phyloP scores from a whole-genome alignment of 2,888 invertebrate species.

The Drepanosiphum platanoidis region DNA sequence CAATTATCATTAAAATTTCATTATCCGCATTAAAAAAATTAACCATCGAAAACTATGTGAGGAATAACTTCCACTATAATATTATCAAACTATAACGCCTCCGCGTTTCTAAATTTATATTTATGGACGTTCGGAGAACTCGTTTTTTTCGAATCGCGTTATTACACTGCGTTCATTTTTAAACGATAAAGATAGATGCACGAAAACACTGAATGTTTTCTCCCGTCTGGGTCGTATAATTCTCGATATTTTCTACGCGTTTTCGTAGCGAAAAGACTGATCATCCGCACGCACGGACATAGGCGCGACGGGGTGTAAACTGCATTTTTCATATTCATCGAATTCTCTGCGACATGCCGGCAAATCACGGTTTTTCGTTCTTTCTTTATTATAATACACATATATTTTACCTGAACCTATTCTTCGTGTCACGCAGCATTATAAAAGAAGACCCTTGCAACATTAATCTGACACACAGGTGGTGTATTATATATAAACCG shows the following conservation, averaged over 20 bases:
- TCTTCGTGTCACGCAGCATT: too few relatives aligned
- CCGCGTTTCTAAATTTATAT: neutral
- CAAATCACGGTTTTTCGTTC: neutral
- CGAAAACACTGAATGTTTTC: neutral
- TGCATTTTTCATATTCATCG: conserved; percentile 36
- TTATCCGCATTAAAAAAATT: neutral
- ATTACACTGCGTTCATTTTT: too few relatives aligned
- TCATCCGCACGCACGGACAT: too few relatives aligned
- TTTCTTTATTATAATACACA: conserved; percentile 3
- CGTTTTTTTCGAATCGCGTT: neutral
- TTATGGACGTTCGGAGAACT: too few relatives aligned
- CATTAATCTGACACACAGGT: conserved; percentile 23
- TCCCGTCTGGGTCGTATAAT: too few relatives aligned
- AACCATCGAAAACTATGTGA: neutral
- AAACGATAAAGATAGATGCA: neutral
- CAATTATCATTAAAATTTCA: neutral
- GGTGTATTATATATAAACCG: neutral
- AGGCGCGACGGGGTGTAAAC: neutral
- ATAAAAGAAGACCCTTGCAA: conserved; percentile 25
- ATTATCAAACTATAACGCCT: neutral
- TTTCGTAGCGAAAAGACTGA: too few relatives aligned
- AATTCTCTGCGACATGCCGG: neutral
- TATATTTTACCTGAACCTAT: conserved; percentile 8
- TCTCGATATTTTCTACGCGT: too few relatives aligned
- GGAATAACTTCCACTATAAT: too few relatives aligned